phyloP scores from a whole-genome alignment of 2,113 vertebrate species.

The Ursus arctos region DNA sequence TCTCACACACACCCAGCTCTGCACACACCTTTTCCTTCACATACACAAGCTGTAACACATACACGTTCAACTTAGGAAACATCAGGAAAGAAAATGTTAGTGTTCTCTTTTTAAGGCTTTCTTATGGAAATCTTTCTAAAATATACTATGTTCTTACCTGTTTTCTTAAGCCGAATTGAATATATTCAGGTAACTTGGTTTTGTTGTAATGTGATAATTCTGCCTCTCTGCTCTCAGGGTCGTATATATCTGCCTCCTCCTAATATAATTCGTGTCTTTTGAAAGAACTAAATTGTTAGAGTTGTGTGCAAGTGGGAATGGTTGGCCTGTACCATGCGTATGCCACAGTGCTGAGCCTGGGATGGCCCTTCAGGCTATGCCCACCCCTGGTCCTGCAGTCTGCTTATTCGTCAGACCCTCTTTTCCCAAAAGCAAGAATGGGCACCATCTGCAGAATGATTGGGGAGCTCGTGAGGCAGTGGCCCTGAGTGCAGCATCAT shows the following conservation, averaged over 20 bases:
- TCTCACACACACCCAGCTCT: neutral
- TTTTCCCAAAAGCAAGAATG: neutral
- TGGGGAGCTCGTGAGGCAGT: neutral
- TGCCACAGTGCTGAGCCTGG: neutral
- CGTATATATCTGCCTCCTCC: neutral
- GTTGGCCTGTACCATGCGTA: neutral
- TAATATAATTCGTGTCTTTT: no score
- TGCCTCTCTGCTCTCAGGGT: neutral
- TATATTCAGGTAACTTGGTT: neutral
- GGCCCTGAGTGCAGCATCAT: no score
- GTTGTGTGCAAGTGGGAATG: neutral
- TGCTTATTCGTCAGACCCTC: neutral
- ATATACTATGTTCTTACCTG: neutral
- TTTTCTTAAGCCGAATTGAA: neutral
- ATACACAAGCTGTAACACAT: neutral
- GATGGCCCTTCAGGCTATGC: neutral
- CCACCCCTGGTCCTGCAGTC: neutral
- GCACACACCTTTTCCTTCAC: neutral
- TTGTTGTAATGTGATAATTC: neutral
- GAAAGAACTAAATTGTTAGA: neutral
- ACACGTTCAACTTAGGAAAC: neutral
- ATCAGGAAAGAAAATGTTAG: neutral
- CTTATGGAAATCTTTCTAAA: neutral
- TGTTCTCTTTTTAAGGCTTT: neutral
- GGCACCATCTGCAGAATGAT: no score